Conservation (phyloP, 2,888 invertebrate species). For the Scaptomyza reducta region DNA sequence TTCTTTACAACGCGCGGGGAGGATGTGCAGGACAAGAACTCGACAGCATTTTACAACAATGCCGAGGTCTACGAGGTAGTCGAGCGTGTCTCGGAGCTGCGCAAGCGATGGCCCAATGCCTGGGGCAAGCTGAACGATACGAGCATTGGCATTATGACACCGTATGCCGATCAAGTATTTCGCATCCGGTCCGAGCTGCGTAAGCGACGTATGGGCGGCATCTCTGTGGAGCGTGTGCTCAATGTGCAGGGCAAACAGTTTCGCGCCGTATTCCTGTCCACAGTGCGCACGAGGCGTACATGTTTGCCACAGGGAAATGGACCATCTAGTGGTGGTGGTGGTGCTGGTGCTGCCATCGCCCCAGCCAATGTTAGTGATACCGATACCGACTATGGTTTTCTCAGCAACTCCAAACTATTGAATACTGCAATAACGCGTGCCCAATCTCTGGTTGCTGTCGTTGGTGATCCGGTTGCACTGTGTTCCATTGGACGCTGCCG, state of each 20-base stretch:
- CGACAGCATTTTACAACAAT: conserved; percentile 92
- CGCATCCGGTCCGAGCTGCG: conserved; percentile 91
- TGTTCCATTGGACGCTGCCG: conserved; percentile 92
- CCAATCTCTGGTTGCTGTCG: conserved; percentile 92
- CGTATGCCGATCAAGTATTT: conserved; percentile 92
- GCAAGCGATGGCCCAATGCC: conserved; percentile 89
- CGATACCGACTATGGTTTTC: conserved; percentile 91
- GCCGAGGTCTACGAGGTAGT: conserved; percentile 92
- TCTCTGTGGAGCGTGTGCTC: conserved; percentile 92
- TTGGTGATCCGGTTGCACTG: conserved; percentile 93
- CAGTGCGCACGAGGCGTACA: conserved; percentile 89
- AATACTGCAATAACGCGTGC: conserved; percentile 94
- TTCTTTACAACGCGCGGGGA: conserved; percentile 92
- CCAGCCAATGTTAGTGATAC: conserved; percentile 66
- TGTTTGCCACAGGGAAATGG: conserved; percentile 85
- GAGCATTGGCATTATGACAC: conserved; percentile 93
- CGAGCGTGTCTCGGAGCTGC: conserved; percentile 89
- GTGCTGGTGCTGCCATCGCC: conserved; percentile 25
- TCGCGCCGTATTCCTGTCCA: conserved; percentile 91
- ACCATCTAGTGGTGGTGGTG: conserved; percentile 9
- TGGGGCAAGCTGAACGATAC: conserved; percentile 91
- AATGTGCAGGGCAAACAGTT: conserved; percentile 96
- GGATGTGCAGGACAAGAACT: conserved; percentile 91
- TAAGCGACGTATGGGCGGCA: conserved; percentile 89
- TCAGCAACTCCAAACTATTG: conserved; percentile 91